Evolutionary conservation across 2,888 invertebrate genomes (phyloP).

Genomic region (Eucriotettix oculatus): DNA sequence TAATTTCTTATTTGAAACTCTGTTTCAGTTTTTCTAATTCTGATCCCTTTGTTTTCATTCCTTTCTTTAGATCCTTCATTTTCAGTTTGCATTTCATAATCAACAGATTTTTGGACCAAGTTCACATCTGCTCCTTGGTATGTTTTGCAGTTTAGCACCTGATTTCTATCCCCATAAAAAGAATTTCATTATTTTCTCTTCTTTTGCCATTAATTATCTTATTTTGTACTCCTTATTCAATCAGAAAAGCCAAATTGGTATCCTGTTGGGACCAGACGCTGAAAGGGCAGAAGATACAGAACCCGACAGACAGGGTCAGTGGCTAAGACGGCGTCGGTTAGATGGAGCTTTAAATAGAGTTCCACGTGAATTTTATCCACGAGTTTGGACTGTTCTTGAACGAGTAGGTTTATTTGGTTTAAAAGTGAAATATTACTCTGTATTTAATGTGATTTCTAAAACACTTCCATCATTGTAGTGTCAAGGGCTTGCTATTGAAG

Average conservation of each 20-base stretch:
- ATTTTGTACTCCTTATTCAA: conserved; percentile 3
- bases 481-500: conserved; percentile 85
- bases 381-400: conserved; percentile 84
- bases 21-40: neutral
- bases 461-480: conserved; percentile 40
- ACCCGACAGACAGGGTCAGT: conserved; percentile 81
- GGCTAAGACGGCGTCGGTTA: conserved; percentile 81
- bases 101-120: too few species aligned
- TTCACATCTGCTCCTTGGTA: too few species aligned
- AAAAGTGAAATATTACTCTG: neutral
- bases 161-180: conserved; percentile 10
- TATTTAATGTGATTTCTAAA: neutral
- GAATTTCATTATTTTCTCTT: conserved; percentile 24
- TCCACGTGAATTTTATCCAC: conserved; percentile 88
- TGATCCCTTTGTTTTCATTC: too few species aligned
- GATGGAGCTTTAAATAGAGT: conserved; percentile 97
- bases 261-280: conserved; percentile 25
- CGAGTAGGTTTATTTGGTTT: conserved; percentile 32
- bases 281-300: conserved; percentile 32
- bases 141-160: neutral
- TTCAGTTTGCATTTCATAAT: too few species aligned
- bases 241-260: conserved; percentile 37
- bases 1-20: neutral
- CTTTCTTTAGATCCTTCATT: too few species aligned
- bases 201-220: neutral